Evolutionary conservation across 2,797 vertebrate species (phyloP), one percentile per base, ranked within the genome.

Genomic region (Saguinus oedipus): DNA sequence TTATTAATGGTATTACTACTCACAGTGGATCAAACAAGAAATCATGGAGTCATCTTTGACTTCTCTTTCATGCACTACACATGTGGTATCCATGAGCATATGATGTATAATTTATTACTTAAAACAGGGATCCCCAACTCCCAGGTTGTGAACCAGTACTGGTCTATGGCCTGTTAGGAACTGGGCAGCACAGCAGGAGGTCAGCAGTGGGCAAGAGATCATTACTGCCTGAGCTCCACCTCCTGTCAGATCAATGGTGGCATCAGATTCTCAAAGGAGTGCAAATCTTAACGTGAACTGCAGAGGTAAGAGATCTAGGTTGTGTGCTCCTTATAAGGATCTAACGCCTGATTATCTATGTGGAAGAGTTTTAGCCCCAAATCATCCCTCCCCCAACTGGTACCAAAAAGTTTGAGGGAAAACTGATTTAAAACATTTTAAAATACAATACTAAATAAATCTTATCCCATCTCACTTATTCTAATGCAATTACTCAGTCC

Each of bases 221-320:
- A 68, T 68, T 68, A 68, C 15, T 8, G 1, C 33, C 17, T 68
- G 33, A 68, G 15, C 3, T 68, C 61, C 0, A 2, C 30, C 64
- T 68, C 33, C 33, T 68, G 64, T n/a, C 64, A 19, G 30, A 68
- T n/a, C 30, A 6, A n/a, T 30, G 15, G 33, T 19, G 64, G 64
- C 64, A n/a, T 68, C 19, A 68, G 33, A 68, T 19, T n/a, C 61
- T 68, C 33, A n/a, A 68, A 68, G 7, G 33, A n/a, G 64, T 4
- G 7, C 17, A n/a, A 68, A 4, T 4, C 15, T 17, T 68, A 68
- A n/a, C 4, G 15, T n/a, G 17, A 68, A n/a, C 33, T 1, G 0
- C 64, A 8, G 15, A 19, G 33, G 64, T 19, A 68, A 68, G 33
- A n/a, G 33, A 68, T n/a, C 64, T 68, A 17, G 1, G 14, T 9